Conservation (phyloP, 1,140 invertebrate genomes). For the Whitmania pigra region DNA sequence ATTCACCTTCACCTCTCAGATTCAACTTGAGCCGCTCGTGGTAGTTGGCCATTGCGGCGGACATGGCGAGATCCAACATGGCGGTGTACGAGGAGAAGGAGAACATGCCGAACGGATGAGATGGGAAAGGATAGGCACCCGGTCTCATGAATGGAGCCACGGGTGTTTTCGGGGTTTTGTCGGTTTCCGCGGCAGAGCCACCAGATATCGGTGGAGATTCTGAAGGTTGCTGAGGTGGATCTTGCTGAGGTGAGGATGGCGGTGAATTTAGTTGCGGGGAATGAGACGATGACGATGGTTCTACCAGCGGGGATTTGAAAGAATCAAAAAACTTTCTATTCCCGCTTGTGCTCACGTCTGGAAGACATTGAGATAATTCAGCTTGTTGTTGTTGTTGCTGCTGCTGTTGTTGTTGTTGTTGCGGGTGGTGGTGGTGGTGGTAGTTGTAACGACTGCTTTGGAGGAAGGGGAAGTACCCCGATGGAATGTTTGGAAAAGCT, state of each 20-base stretch:
- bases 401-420: constrained; percentile 12
- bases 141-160: no score
- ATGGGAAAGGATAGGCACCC: no score
- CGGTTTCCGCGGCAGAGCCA: no score
- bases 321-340: constrained; percentile 4
- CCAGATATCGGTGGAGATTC: no score
- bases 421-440: constrained; percentile 5
- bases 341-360: background rate
- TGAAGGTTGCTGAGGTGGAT: background rate
- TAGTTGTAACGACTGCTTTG: background rate
- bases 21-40: background rate
- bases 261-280: background rate
- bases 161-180: no score
- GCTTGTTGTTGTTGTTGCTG: constrained; percentile 5
- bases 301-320: background rate
- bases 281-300: background rate
- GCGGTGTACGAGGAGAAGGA: background rate
- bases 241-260: background rate
- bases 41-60: constrained; percentile 3
- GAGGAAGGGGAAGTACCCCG: background rate
- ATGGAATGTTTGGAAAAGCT: no score
- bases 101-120: no score
- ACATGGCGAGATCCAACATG: constrained; percentile 12
- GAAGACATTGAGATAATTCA: background rate
- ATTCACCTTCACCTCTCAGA: no score